Conservation (phyloP, 2,797 vertebrate species). For the Bradypodion pumilum region DNA sequence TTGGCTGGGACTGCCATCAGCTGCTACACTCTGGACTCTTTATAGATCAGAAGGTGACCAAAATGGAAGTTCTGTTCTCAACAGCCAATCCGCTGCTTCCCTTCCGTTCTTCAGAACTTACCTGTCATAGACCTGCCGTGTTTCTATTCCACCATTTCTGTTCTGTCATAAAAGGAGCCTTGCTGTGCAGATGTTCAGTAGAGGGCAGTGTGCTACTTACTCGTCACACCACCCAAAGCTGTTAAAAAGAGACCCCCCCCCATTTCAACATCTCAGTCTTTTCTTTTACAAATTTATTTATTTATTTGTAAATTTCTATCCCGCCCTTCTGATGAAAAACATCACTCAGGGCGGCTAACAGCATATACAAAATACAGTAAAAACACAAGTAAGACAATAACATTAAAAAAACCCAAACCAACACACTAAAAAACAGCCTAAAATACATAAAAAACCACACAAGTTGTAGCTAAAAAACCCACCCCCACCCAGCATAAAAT, state of each 20-base stretch:
- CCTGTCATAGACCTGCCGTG: not conserved
- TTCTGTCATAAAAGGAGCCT: not conserved
- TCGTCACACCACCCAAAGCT: not conserved
- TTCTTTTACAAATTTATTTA: too few species aligned
- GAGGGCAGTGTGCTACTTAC: not conserved
- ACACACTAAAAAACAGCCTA: too few species aligned
- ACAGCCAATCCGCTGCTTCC: constrained; percentile 23
- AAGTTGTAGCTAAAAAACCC: too few species aligned
- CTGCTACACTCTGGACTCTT: not conserved
- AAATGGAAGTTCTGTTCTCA: constrained; percentile 2
- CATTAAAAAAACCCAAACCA: too few species aligned
- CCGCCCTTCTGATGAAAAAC: too few species aligned
- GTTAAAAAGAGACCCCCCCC: too few species aligned
- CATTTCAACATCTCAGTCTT: not conserved
- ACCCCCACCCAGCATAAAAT: too few species aligned
- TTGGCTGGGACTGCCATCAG: constrained; percentile 11
- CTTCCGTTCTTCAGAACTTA: constrained; percentile 3
- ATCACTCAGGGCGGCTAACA: too few species aligned
- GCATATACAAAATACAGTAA: too few species aligned
- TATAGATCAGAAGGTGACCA: not conserved
- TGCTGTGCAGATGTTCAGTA: not conserved
- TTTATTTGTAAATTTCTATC: too few species aligned
- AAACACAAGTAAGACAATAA: too few species aligned
- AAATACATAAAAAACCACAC: too few species aligned
- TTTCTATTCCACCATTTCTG: not conserved